Evolutionary conservation across 1,140 invertebrate genomes (phyloP).

Genomic region (Orchesella cincta): DNA sequence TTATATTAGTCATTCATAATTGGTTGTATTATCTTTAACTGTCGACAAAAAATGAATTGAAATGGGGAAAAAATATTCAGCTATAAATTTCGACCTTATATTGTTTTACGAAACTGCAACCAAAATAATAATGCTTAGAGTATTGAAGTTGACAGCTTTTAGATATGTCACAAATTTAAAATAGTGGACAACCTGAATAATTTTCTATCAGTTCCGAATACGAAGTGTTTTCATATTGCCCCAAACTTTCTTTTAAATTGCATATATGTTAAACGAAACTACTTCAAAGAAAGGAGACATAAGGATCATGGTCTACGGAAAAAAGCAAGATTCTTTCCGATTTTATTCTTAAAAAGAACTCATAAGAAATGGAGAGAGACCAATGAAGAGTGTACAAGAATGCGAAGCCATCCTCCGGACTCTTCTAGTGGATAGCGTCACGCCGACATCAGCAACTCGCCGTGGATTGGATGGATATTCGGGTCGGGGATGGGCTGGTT

Average conservation of each 20-base stretch:
- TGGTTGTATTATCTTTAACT: too few relatives aligned
- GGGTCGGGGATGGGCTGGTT: neutral
- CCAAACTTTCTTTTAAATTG: neutral
- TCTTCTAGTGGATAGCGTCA: slow-evolving; percentile 2
- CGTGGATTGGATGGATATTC: neutral
- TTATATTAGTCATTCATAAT: too few relatives aligned
- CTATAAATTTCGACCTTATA: too few relatives aligned
- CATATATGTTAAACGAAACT: neutral
- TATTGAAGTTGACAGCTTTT: too few relatives aligned
- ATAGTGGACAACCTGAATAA: neutral
- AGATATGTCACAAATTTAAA: too few relatives aligned
- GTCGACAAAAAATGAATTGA: too few relatives aligned
- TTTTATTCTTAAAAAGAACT: neutral
- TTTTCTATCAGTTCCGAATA: neutral
- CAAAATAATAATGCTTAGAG: too few relatives aligned
- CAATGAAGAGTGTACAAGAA: slow-evolving; percentile 14
- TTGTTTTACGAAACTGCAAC: too few relatives aligned
- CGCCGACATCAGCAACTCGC: neutral
- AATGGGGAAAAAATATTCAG: too few relatives aligned
- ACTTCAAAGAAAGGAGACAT: neutral
- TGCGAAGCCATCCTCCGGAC: neutral
- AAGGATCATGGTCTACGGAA: neutral
- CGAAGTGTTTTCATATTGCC: neutral
- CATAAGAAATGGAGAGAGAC: neutral
- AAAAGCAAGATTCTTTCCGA: neutral